A percentile compares a stretch with the other conserved stretches of the same genome.
These are phyloP conservation scores for Ammospiza nelsoni DNA, from an alignment of 2,113 vertebrate species.

Conservation along the genomic window DNA sequence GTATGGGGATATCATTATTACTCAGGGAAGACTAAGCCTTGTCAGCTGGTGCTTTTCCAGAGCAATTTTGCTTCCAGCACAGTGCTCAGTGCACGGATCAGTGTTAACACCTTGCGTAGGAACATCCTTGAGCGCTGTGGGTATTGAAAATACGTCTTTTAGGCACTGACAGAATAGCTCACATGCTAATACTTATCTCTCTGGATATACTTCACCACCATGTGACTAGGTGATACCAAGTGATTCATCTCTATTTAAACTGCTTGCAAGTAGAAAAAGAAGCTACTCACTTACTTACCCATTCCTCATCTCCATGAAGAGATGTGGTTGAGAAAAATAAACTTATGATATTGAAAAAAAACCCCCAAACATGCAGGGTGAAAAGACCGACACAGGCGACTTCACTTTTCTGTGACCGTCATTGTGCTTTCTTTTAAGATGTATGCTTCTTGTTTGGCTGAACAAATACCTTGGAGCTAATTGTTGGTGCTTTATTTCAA, in stretches of 20 bases:
- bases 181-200: neutral
- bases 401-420: slow-evolving; percentile 69
- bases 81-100: neutral
- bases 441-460: slow-evolving; percentile 39
- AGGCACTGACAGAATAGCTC: neutral
- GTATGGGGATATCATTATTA: neutral
- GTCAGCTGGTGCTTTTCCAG: slow-evolving; percentile 22
- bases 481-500: slow-evolving; percentile 60
- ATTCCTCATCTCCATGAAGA: neutral
- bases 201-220: neutral
- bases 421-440: slow-evolving; percentile 48
- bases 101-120: neutral
- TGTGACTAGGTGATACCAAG: neutral
- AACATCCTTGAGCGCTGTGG: neutral
- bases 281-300: neutral
- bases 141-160: neutral
- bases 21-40: neutral
- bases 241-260: slow-evolving; percentile 25
- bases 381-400: slow-evolving; percentile 47
- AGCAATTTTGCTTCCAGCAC: slow-evolving; percentile 13
- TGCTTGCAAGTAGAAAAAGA: slow-evolving; percentile 13
- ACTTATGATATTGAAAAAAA: neutral
- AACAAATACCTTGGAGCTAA: slow-evolving; percentile 48
- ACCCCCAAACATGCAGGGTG: neutral
- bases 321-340: slow-evolving; percentile 45